Conservation (phyloP, 1,140 invertebrate species). For the Zophobas atratus region DNA sequence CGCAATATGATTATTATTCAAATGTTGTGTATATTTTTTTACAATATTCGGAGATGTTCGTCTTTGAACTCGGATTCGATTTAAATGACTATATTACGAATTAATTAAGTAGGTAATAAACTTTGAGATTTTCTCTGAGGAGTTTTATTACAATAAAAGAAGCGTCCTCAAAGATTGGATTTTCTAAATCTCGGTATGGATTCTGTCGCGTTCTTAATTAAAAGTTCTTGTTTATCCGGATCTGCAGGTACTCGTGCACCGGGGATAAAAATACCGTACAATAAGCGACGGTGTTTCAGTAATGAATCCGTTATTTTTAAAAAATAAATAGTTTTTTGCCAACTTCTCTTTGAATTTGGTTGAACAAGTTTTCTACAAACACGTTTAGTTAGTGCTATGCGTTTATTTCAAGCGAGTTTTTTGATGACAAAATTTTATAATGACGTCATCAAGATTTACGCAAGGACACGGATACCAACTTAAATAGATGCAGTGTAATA, state of each 20-base stretch:
- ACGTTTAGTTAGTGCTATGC: too few relatives aligned
- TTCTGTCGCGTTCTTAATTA: slow-evolving; percentile 46
- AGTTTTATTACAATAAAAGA: slow-evolving; percentile 29
- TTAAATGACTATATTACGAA: slow-evolving; percentile 11
- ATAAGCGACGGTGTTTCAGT: too few relatives aligned
- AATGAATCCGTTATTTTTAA: too few relatives aligned
- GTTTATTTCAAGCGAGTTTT: too few relatives aligned
- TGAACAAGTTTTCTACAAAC: too few relatives aligned
- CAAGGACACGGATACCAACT: too few relatives aligned
- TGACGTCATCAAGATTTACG: too few relatives aligned
- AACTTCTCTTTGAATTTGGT: too few relatives aligned
- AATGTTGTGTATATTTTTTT: neutral
- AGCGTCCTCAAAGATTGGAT: neutral
- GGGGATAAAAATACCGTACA: neutral
- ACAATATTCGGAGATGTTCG: neutral
- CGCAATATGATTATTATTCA: slow-evolving; percentile 7
- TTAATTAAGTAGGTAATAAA: slow-evolving; percentile 23
- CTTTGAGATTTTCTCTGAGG: slow-evolving; percentile 7
- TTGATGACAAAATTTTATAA: too few relatives aligned
- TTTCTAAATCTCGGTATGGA: slow-evolving; percentile 25
- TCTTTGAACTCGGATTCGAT: neutral
- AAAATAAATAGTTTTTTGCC: too few relatives aligned
- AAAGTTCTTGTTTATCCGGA: slow-evolving; percentile 40
- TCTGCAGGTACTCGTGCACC: neutral
- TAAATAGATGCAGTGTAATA: too few relatives aligned